A percentile compares a stretch with the other conserved stretches of the same genome.
These are phyloP conservation scores for Cheilosia vernalis DNA, from an alignment of 2,888 invertebrate species.

Conservation along the genomic window DNA sequence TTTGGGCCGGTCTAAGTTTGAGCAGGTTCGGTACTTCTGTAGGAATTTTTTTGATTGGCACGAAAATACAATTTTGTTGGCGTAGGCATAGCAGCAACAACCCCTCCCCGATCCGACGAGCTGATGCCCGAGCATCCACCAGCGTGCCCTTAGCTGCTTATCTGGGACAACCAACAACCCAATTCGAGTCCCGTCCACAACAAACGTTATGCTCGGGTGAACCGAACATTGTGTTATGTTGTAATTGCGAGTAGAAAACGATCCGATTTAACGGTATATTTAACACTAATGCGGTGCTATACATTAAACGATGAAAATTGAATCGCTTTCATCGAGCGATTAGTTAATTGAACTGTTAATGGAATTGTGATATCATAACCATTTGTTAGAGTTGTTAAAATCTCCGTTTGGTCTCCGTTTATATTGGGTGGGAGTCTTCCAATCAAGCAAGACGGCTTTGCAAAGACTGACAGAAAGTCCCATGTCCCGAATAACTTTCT, in stretches of 20 bases:
- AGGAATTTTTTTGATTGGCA: background rate
- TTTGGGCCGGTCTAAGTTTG: background rate
- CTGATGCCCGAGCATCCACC: too few relatives aligned
- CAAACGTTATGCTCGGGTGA: slow-evolving; percentile 36
- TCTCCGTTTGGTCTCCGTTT: too few relatives aligned
- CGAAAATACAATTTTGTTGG: background rate
- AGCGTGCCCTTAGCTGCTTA: too few relatives aligned
- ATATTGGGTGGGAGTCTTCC: too few relatives aligned
- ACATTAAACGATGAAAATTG: slow-evolving; percentile 10
- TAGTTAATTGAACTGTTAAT: slow-evolving; percentile 35
- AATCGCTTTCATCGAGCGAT: background rate
- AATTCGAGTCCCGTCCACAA: background rate
- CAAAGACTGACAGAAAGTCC: too few relatives aligned
- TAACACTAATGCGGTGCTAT: slow-evolving; percentile 30
- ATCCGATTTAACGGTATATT: slow-evolving; percentile 58
- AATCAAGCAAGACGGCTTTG: too few relatives aligned
- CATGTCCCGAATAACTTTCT: too few relatives aligned
- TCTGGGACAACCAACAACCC: background rate
- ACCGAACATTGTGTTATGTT: slow-evolving; percentile 38
- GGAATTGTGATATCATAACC: background rate
- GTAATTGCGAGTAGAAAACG: slow-evolving; percentile 38
- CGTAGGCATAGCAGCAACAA: background rate
- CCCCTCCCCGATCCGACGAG: too few relatives aligned
- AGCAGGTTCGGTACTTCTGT: background rate
- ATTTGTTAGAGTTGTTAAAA: slow-evolving; percentile 1